Base-by-base conservation (phyloP, 2,888 invertebrate genomes). In the Ochropacha duplaris region DNA sequence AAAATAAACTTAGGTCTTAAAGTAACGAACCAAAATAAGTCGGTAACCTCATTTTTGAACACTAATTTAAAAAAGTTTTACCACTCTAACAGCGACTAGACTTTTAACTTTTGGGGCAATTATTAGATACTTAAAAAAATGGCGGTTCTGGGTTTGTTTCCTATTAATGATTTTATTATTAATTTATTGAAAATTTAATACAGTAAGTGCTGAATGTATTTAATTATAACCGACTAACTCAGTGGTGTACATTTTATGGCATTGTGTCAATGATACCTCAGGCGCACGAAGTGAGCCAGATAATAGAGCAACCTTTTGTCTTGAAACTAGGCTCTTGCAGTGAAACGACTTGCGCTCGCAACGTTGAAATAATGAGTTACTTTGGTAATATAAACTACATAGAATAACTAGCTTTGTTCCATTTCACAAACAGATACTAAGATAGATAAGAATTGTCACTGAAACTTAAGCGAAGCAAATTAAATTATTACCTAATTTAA, bases 271-370 rank as follows among this genome's bases (percentile, higher is more conserved):
- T 81, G 80, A 77, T 82, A 80, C 73, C 79, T 76, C 79, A 78
- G 76, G 70, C 76, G 72, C 72, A 73, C 72, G 75, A 71, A 77
- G 67, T 74, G 74, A 76, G 73, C 69, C 69, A 77, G 75, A 79
- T 84, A 84, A 85, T 85, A 71, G 72, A 79, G 69, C 75, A 70
- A 77, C 77, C 81, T 83, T 87, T 85, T 86, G 84, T 84, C 72
- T 74, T 62, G 69, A 66, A 72, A 65, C 72, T 72, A 76, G 73
- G 65, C 65, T 61, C 59, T 55, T 52, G 59, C 66, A 64, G 62
- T 63, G 69, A 66, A 76, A 72, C 72, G 71, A 68, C 71, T 72
- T 71, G 67, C 68, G 69, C 65, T 71, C 66, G 69, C 66, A 74
- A 69, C 71, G 63, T 70, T 68, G 67, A 76, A 78, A 82, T 86